phyloP scores from a whole-genome alignment of 1,140 invertebrate species.

The Aphaenogaster floridana region DNA sequence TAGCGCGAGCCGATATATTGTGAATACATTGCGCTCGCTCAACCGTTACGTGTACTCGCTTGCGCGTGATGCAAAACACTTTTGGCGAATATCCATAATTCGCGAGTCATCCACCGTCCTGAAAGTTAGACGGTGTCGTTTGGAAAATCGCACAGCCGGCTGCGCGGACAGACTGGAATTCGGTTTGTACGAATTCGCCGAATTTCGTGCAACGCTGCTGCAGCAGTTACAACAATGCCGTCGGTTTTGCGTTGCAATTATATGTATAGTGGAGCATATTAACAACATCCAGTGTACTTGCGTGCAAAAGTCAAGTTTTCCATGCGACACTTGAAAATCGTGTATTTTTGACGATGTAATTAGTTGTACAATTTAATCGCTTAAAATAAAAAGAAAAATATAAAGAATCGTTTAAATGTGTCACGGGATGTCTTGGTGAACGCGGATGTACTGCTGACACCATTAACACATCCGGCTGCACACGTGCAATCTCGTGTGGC shows the following conservation, averaged over 20 bases:
- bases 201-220: neutral
- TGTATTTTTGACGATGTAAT: neutral
- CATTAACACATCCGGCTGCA: constrained; percentile 9
- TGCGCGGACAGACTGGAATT: constrained; percentile 19
- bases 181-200: constrained; percentile 24
- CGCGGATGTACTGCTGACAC: neutral
- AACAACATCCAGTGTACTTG: neutral
- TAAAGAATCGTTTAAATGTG: neutral
- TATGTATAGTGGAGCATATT: neutral
- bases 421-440: neutral
- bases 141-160: constrained; percentile 29
- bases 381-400: neutral
- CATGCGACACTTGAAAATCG: neutral
- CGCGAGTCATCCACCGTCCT: constrained; percentile 22
- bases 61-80: constrained; percentile 41
- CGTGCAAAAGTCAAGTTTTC: neutral
- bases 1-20: constrained; percentile 37
- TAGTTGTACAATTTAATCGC: neutral
- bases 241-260: neutral
- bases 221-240: constrained; percentile 1
- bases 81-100: constrained; percentile 47
- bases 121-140: constrained; percentile 43
- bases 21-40: constrained; percentile 34
- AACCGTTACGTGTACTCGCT: constrained; percentile 13
- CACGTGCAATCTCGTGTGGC: constrained; percentile 16